Evolutionary conservation across 2,797 vertebrate genomes (phyloP), one percentile per base, ranked within the genome.

Genomic region (Alfaro cultratus): DNA sequence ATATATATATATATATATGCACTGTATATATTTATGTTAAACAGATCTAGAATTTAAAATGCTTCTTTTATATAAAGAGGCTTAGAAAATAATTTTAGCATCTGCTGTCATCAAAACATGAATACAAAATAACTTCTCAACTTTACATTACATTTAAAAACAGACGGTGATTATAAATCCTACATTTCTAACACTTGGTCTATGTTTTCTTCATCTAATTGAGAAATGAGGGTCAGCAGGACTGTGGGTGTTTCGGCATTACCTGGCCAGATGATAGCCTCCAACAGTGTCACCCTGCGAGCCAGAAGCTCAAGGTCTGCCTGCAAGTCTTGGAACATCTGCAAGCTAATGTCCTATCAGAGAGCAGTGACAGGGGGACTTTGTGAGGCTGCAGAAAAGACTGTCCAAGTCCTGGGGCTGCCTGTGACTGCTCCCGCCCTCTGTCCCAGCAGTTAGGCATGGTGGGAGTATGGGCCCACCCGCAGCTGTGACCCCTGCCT

Each of bases 251-350:
- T 92, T 88, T 92, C 89, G 90, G 91, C 78, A 78, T 99, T 99
- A 99, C 98, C 98, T 99, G 98, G 98, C 98, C 98, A 98, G 96
- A 98, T 98, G 97, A 99, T 99, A 95, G 97, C 97, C 96, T 99
- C 98, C 97, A 99, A 96, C 95, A 99, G 96, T 95, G 97, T 98
- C 97, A 99, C 98, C 96, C 98, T 98, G 97, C 98, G 97, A 97
- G 97, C 97, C 96, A 99, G 97, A 97, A 99, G 96, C 97, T 99
- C 97, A 96, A 99, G 97, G 95, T 96, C 97, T 95, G 97, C 98
- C 96, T 98, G 98, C 96, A 98, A 97, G 95, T 96, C 95, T 93
- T 96, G 97, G 96, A 98, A 97, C 97, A 97, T 97, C 96, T 97
- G 97, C 97, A 98, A 97, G 96, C 97, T 99, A 98, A 97, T 91